These are phyloP conservation scores for Sinentomon sp. DNA, from an alignment of 2,888 invertebrate genomes.

Conservation along the genomic window DNA sequence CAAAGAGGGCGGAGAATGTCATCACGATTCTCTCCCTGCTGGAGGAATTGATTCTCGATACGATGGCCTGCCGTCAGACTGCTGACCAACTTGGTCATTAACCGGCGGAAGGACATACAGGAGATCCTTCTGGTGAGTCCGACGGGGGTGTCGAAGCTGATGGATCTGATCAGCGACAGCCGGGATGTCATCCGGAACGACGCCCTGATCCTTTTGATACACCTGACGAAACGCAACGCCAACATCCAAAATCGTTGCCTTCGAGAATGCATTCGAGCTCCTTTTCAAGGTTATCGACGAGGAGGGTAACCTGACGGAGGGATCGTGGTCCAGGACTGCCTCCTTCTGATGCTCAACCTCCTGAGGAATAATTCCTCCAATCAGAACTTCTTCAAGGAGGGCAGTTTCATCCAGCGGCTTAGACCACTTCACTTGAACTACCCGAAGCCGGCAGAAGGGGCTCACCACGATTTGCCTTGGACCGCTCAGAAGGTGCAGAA, in stretches of 20 bases:
- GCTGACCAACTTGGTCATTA: conserved; percentile 57
- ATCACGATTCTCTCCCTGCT: conserved; percentile 49
- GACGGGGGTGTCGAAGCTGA: conserved; percentile 91
- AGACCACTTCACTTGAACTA: conserved; percentile 61
- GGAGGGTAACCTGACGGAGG: conserved; percentile 80
- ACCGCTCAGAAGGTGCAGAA: conserved; percentile 82
- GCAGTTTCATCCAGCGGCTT: conserved; percentile 51
- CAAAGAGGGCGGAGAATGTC: conserved; percentile 64
- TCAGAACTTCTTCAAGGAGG: conserved; percentile 95
- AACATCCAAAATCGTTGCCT: conserved; percentile 98
- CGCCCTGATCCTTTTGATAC: conserved; percentile 60
- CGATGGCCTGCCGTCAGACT: conserved; percentile 69
- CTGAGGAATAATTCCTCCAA: conserved; percentile 86
- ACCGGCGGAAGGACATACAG: conserved; percentile 58
- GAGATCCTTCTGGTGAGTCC: conserved; percentile 64
- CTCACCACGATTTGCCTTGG: conserved; percentile 35
- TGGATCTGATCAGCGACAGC: conserved; percentile 79
- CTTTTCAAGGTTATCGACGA: conserved; percentile 72
- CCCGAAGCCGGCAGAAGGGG: conserved; percentile 37
- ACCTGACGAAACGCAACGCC: conserved; percentile 76
- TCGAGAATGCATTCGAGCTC: conserved; percentile 92
- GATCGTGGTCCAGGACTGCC: conserved; percentile 92
- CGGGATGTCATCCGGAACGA: conserved; percentile 89
- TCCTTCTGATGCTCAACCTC: conserved; percentile 71
- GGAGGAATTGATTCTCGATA: conserved; percentile 84